These are phyloP conservation scores for Reticulitermes lucifugus DNA, from an alignment of 2,888 invertebrate species.

Conservation along the genomic window DNA sequence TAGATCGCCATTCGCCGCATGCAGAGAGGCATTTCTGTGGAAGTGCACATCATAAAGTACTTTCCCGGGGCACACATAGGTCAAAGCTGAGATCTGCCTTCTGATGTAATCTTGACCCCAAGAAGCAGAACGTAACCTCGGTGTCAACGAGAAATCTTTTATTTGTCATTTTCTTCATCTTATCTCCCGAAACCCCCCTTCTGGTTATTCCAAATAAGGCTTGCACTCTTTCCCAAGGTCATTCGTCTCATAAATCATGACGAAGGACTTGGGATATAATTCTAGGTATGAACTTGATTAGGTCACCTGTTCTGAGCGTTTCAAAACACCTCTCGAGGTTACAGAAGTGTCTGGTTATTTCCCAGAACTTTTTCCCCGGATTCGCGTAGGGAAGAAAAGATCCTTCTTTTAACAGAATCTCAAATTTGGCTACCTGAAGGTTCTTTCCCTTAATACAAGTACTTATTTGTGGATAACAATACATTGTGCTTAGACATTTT, in stretches of 20 bases:
- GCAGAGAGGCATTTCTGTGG: neutral
- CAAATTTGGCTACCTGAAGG: too few relatives aligned
- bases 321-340: too few relatives aligned
- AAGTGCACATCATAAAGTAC: neutral
- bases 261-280: neutral
- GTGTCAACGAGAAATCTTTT: slow-evolving; percentile 1
- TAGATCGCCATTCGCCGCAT: neutral
- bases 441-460: too few relatives aligned
- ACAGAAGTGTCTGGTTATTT: too few relatives aligned
- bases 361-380: too few relatives aligned
- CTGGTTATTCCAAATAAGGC: neutral
- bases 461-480: too few relatives aligned
- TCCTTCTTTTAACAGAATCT: too few relatives aligned
- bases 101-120: slow-evolving; percentile 10
- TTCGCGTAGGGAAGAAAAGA: too few relatives aligned
- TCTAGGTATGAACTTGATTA: neutral
- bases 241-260: neutral
- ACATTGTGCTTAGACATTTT: too few relatives aligned
- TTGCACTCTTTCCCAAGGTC: neutral
- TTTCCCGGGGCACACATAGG: slow-evolving; percentile 2
- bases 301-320: neutral
- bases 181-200: neutral
- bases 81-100: neutral
- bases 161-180: neutral
- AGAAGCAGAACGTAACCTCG: neutral